These are phyloP conservation scores for rat (Rattus norvegicus) DNA, from an alignment of 2,113 vertebrate genomes.

Conservation along the genomic window GRCr8 NC_086023.1:114781501-114782000, in stretches of 20 bases:
- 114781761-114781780: accelerated
- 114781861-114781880: background rate
- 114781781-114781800: background rate
- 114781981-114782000: background rate
- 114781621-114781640: background rate
- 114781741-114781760: background rate
- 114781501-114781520: background rate
- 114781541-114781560: too few species aligned
- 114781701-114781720: background rate
- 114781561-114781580: background rate
- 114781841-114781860: slow-evolving; percentile 11
- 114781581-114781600: background rate
- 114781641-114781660: background rate
- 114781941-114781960: background rate
- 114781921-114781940: background rate
- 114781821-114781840: background rate
- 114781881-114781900: background rate
- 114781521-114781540: background rate
- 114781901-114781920: background rate
- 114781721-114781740: background rate
- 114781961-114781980: background rate
- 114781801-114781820: background rate
- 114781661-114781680: background rate
- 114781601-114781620: background rate
- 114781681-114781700: background rate